Conservation (phyloP, 2,797 vertebrate species). For the Sebastiscus albofasciatus region DNA sequence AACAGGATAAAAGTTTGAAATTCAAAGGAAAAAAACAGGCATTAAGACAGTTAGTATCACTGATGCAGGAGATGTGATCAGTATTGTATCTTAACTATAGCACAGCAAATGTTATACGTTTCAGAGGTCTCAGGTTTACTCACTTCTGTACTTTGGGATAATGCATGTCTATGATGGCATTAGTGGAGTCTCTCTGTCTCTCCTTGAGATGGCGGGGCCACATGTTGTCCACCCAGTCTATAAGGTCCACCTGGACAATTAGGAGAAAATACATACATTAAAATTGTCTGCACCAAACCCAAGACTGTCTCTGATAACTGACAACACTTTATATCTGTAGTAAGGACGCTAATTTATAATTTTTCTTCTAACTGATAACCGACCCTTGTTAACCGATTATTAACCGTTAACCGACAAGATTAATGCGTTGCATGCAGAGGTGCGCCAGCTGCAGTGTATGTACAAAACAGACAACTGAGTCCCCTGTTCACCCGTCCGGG, state of each 20-base stretch:
- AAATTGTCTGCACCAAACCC: not conserved
- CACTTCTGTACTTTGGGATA: constrained; percentile 99
- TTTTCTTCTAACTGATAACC: no score
- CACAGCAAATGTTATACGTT: not conserved
- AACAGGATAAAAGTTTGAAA: not conserved
- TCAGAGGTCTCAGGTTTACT: constrained; percentile 64
- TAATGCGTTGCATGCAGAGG: no score
- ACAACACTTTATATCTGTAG: not conserved
- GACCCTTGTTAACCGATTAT: no score
- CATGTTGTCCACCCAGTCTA: constrained; percentile 99
- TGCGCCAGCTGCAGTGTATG: no score
- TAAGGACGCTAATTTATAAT: no score
- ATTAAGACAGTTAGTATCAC: not conserved
- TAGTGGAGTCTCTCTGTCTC: constrained; percentile 95
- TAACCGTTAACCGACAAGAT: no score
- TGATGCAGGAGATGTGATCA: not conserved
- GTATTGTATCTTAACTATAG: not conserved
- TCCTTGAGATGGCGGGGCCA: constrained; percentile 99
- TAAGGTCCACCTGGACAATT: constrained; percentile 90
- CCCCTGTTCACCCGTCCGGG: no score
- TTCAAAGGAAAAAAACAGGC: not conserved
- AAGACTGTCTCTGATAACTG: not conserved
- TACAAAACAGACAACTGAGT: no score
- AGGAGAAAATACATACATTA: not conserved
- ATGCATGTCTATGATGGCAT: constrained; percentile 97